Conservation (phyloP, 2,797 vertebrate genomes). For the Garrulus glandarius region DNA sequence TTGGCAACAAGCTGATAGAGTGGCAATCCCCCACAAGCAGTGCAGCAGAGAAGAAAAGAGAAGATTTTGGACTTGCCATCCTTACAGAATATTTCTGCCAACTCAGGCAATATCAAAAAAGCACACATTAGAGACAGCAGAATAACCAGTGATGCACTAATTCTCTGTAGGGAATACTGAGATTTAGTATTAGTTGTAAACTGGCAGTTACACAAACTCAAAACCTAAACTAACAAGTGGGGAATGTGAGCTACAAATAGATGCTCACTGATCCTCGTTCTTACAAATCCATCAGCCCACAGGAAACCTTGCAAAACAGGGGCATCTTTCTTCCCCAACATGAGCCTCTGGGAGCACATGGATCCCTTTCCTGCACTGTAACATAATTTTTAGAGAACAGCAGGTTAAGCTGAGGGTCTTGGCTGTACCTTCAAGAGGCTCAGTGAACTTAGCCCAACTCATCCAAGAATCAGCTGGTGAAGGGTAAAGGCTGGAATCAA, state of each 20-base stretch:
- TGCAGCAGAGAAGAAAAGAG: background rate
- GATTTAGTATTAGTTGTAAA: too few relatives aligned
- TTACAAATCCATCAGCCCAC: background rate
- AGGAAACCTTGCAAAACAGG: background rate
- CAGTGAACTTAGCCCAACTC: background rate
- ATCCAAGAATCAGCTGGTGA: background rate
- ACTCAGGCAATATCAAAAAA: background rate
- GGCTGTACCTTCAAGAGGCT: background rate
- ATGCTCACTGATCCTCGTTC: background rate
- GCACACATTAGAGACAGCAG: background rate
- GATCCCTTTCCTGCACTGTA: background rate
- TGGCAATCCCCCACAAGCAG: background rate
- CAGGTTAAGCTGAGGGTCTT: background rate
- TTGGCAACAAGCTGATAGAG: background rate
- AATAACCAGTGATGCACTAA: background rate
- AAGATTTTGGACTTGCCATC: background rate
- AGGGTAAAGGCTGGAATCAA: background rate
- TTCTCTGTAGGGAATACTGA: background rate
- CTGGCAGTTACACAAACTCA: background rate
- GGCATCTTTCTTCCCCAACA: background rate
- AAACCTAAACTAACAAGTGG: background rate
- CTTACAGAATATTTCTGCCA: background rate
- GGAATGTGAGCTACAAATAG: background rate
- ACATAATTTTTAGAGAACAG: background rate
- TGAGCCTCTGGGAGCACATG: background rate